A percentile compares a stretch with the other conserved stretches of the same genome.
Evolutionary conservation across 1,140 invertebrate species (phyloP).

Genomic region (Drosophila jambulina): DNA sequence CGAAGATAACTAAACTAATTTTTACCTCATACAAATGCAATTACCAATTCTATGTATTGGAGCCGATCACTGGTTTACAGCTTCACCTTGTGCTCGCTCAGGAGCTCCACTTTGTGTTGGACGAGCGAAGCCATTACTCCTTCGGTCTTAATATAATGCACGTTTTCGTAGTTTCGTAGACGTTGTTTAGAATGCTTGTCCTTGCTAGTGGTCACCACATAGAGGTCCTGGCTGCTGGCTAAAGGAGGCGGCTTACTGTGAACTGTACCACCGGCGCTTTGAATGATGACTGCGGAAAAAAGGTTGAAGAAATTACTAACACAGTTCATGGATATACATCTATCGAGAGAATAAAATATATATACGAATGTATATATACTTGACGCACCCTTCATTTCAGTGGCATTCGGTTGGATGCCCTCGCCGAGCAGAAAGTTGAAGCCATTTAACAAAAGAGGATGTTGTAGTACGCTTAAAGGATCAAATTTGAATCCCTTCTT

Average conservation of each 20-base stretch:
- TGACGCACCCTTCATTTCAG: conserved; percentile 50
- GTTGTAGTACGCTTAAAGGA: conserved; percentile 34
- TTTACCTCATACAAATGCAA: neutral
- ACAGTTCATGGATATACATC: neutral
- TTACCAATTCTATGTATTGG: neutral
- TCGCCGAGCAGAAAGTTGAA: conserved; percentile 46
- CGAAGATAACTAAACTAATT: neutral
- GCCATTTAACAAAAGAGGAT: conserved; percentile 28
- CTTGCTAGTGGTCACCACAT: conserved; percentile 31
- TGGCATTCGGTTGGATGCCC: conserved; percentile 47
- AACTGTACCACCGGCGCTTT: conserved; percentile 53
- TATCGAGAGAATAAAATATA: neutral
- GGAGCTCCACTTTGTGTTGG: conserved; percentile 27
- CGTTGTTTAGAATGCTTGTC: conserved; percentile 7
- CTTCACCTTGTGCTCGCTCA: conserved; percentile 22
- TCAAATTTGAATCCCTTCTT: conserved; percentile 40
- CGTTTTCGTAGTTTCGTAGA: conserved; percentile 18
- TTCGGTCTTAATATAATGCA: conserved; percentile 52
- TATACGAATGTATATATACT: neutral
- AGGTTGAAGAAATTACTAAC: neutral
- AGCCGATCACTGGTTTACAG: conserved; percentile 2
- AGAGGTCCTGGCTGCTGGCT: conserved; percentile 1
- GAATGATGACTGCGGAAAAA: conserved; percentile 43
- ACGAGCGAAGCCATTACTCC: conserved; percentile 64
- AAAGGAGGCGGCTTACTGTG: conserved; percentile 13